phyloP scores from a whole-genome alignment of 2,888 invertebrate species.

The Malthinus flaveolus region DNA sequence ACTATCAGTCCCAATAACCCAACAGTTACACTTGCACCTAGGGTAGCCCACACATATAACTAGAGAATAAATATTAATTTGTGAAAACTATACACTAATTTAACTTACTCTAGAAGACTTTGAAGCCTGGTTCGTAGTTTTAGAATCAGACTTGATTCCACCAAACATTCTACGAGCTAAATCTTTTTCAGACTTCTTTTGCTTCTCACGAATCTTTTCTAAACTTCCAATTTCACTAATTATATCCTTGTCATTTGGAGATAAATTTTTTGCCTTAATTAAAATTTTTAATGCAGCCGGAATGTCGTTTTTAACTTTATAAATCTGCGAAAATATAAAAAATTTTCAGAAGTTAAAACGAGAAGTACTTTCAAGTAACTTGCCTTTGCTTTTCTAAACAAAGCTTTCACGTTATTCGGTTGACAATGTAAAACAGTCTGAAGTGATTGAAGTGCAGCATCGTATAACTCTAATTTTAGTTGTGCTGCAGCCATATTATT shows the following conservation, averaged over 20 bases:
- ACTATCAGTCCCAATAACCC: conserved; percentile 74
- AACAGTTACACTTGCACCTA: conserved; percentile 68
- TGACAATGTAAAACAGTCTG: conserved; percentile 82
- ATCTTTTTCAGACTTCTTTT: conserved; percentile 56
- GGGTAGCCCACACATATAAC: conserved; percentile 68
- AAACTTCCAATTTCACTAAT: conserved; percentile 56
- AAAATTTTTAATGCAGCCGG: conserved; percentile 70
- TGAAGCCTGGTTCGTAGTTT: conserved; percentile 20
- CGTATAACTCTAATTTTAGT: conserved; percentile 83
- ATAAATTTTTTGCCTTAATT: conserved; percentile 64
- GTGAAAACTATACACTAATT: not conserved
- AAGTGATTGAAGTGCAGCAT: conserved; percentile 82
- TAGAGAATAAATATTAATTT: conserved; percentile 36
- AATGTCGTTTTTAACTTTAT: conserved; percentile 69
- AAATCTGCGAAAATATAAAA: conserved; percentile 56
- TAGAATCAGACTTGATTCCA: conserved; percentile 23
- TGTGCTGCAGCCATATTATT: conserved; percentile 94
- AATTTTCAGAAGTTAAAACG: too few species aligned
- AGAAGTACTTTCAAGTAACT: not conserved
- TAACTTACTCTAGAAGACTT: conserved; percentile 21
- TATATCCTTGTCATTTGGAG: conserved; percentile 63
- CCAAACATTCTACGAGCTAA: conserved; percentile 59
- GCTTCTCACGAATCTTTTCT: conserved; percentile 45
- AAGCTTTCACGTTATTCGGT: conserved; percentile 87
- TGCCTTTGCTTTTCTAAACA: conserved; percentile 82